Evolutionary conservation across 2,797 vertebrate genomes (phyloP).

Genomic region (Propithecus deckenii): DNA sequence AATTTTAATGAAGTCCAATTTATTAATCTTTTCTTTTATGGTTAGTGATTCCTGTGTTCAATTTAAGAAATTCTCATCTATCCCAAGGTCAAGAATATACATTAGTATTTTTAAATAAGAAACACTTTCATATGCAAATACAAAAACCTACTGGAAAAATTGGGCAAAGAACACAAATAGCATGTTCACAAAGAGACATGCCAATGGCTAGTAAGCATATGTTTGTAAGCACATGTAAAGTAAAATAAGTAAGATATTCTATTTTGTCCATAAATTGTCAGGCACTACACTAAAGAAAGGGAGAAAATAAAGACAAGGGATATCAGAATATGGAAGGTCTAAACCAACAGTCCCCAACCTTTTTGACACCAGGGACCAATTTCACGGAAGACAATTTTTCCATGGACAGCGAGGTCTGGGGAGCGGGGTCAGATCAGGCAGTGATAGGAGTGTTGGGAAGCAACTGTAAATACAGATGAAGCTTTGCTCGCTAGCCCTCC

Average conservation of each 20-base stretch:
- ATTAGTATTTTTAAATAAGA: conserved; percentile 16
- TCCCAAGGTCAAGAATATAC: background rate
- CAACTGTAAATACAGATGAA: no score
- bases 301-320: fast-evolving
- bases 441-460: no score
- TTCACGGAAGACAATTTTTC: no score
- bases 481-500: no score
- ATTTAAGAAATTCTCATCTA: conserved; percentile 22
- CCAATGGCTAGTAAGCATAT: background rate
- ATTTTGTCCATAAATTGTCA: background rate
- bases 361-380: no score
- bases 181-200: background rate
- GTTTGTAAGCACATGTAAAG: background rate
- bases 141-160: background rate
- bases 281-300: background rate
- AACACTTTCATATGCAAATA: background rate
- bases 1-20: background rate
- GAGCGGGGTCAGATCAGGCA: no score
- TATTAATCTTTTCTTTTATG: background rate
- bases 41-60: background rate
- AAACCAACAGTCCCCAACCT: no score
- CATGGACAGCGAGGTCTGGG: no score
- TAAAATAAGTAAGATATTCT: background rate
- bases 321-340: background rate
- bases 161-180: background rate